These are phyloP conservation scores for Nerophis lumbriciformis DNA, from an alignment of 2,113 vertebrate species.

Conservation along the genomic window DNA sequence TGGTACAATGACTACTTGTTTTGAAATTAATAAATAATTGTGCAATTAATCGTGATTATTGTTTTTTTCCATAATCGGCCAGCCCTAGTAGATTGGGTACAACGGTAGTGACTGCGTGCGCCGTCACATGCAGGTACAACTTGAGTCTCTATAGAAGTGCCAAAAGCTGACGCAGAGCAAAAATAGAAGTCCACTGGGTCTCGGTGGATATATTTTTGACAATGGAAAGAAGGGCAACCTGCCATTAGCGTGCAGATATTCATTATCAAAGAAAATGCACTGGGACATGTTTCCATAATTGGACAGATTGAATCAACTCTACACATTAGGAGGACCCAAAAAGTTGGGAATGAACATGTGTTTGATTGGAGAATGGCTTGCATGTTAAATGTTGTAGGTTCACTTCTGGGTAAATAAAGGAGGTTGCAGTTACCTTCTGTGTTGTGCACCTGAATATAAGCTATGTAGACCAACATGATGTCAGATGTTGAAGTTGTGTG, in stretches of 20 bases:
- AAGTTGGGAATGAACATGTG: background rate
- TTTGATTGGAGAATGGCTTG: background rate
- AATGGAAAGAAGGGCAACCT: conserved; percentile 55
- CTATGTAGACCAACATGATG: background rate
- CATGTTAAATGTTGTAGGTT: conserved; percentile 11
- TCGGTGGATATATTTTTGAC: conserved; percentile 44
- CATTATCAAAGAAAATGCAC: conserved; percentile 48
- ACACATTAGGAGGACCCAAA: background rate
- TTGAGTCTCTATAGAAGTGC: conserved; percentile 30
- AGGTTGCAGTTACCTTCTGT: background rate
- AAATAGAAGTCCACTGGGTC: conserved; percentile 53
- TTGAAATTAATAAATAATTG: no score
- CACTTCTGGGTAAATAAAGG: conserved; percentile 8
- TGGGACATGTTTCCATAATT: conserved; percentile 57
- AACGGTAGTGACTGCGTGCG: background rate
- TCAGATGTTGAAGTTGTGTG: conserved; percentile 19
- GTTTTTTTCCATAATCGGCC: no score
- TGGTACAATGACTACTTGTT: no score
- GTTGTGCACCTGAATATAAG: conserved; percentile 10
- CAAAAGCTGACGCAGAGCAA: conserved; percentile 33
- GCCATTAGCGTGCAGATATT: conserved; percentile 44
- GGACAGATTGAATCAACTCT: background rate
- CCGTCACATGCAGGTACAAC: conserved; percentile 7
- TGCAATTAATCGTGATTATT: no score
- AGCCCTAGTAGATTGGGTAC: no score